These are phyloP conservation scores for Pantherophis vulpinus DNA, from an alignment of 2,797 vertebrate species.

Conservation along the genomic window DNA sequence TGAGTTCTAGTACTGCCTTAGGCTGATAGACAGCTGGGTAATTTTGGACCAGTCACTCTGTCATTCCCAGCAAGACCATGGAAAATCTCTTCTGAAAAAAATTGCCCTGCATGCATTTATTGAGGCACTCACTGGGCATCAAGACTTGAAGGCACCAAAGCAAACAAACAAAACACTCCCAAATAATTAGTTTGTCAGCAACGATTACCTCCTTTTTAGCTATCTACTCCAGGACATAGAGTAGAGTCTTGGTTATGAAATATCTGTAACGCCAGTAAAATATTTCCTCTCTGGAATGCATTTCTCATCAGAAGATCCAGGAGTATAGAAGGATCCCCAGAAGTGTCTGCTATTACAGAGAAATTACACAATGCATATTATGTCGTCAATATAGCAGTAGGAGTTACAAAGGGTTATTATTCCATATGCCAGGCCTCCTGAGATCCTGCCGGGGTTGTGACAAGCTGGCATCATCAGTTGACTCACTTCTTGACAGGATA, in stretches of 20 bases:
- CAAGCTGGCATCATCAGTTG: constrained; percentile 51
- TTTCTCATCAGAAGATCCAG: not conserved
- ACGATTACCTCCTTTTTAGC: not conserved
- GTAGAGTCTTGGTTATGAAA: not conserved
- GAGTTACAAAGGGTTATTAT: constrained; percentile 46
- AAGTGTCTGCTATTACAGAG: constrained; percentile 18
- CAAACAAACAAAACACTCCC: not conserved
- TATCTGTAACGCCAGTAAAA: not conserved
- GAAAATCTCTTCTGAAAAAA: not conserved
- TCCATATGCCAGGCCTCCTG: constrained; percentile 40
- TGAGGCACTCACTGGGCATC: not conserved
- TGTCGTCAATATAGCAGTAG: constrained; percentile 16
- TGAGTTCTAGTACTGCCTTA: not conserved
- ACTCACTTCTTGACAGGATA: constrained; percentile 59
- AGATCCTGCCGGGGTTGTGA: constrained; percentile 51
- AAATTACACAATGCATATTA: constrained; percentile 17
- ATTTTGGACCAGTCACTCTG: not conserved
- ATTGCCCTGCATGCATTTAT: not conserved
- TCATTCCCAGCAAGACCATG: not conserved
- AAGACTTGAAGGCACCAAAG: not conserved
- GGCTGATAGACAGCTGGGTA: not conserved
- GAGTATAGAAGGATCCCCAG: not conserved
- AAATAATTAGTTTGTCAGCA: not conserved
- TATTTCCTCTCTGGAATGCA: constrained; percentile 19
- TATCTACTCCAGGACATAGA: not conserved